Base-by-base conservation (phyloP, 2,888 invertebrate species). In the Eupithecia abbreviata region DNA sequence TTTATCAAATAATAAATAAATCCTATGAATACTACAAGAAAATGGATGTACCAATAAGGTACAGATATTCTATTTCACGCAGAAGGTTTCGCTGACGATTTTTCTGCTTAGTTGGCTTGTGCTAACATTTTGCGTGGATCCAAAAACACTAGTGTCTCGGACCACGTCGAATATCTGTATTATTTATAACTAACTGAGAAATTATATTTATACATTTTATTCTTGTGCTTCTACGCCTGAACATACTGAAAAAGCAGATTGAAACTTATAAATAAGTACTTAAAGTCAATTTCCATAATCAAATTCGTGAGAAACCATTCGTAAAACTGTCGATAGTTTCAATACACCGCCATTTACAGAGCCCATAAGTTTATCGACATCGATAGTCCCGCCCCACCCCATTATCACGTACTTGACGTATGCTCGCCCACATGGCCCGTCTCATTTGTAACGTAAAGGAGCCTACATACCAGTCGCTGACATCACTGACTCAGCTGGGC, bases 371-470 rank as follows among this genome's bases (percentile, higher is more conserved):
- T 68, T 43, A 68, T 68, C 67, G 67, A 68, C 43, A 43, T 68
- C 45, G 67, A 43, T 68, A 66, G 18, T 45, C n/a, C 45, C 18
- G 30, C 30, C 58, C 58, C 58, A 58, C 45, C 10, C 45, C 67
- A 68, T 68, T 68, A 68, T 43, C 45, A 68, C 67, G 67, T 43
- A 85, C 85, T 86, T 85, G 86, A 81, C 83, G 84, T 85, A 89
- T 87, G 86, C 84, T 86, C 83, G 84, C 83, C 82, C 86, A 81
- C 82, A 84, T 83, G 85, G 83, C 83, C 76, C 65, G 77, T 77
- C 85, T 85, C 88, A 88, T 90, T 88, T 90, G 89, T 90, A 86
- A 85, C 84, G 62, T 62, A 62, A 62, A 18, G 62, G 12, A 62
- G 10, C 2, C 62, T 62, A 12, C 30, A 62, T 30, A 62, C 30